Conservation (phyloP, 2,888 invertebrate genomes). For the Drosophila differens region DNA sequence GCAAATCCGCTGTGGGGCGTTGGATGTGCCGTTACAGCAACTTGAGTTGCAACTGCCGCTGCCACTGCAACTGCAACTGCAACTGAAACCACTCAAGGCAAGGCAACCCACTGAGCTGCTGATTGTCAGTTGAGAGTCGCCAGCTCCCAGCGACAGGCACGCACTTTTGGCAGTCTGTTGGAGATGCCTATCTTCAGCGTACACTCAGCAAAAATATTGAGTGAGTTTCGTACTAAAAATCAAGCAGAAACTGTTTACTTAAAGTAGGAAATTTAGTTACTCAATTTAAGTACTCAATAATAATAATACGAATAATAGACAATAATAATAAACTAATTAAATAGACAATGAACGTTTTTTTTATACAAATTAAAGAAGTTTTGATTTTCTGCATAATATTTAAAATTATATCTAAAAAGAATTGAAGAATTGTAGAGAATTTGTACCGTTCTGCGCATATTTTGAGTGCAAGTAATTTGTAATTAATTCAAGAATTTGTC, state of each 20-base stretch:
- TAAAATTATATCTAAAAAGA: not conserved
- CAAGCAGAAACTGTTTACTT: not conserved
- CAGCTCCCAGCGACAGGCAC: conserved; percentile 25
- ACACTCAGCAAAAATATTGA: not conserved
- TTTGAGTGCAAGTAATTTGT: not conserved
- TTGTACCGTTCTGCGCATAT: too few species aligned
- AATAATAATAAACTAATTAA: not conserved
- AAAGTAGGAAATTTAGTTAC: not conserved
- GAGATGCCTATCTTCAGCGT: conserved; percentile 24
- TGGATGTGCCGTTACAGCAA: conserved; percentile 37
- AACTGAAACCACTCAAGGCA: conserved; percentile 16
- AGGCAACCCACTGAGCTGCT: conserved; percentile 18
- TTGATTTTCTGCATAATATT: not conserved
- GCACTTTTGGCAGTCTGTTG: conserved; percentile 43
- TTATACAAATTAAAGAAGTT: not conserved
- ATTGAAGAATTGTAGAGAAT: too few species aligned
- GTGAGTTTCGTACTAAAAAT: not conserved
- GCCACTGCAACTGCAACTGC: conserved; percentile 15
- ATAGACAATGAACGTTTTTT: not conserved
- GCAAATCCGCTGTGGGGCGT: conserved; percentile 42
- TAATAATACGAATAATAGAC: not conserved
- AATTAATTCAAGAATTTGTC: not conserved
- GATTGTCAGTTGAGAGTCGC: conserved; percentile 26
- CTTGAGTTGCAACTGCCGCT: not conserved
- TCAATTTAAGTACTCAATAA: not conserved